Percentiles rank a stretch among this genome's conserved stretches.
These are phyloP conservation scores for Palaemon carinicauda DNA, from an alignment of 1,140 invertebrate genomes.

Conservation along the genomic window DNA sequence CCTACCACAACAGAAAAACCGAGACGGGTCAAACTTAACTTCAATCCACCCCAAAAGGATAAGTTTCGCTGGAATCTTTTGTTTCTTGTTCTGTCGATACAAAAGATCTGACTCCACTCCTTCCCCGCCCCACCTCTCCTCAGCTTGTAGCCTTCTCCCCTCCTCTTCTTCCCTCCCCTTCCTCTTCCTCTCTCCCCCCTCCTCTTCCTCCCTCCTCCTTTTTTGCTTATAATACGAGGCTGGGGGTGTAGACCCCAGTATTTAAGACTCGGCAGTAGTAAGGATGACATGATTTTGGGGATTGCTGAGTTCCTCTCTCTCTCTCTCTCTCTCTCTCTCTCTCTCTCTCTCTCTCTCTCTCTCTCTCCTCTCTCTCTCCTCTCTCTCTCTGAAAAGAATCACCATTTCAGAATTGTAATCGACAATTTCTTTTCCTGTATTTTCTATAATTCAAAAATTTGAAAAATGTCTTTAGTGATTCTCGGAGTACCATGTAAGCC, in stretches of 20 bases:
- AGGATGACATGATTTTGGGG: too few species aligned
- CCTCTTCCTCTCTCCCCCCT: too few species aligned
- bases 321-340: neutral
- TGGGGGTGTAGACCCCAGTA: too few species aligned
- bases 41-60: neutral
- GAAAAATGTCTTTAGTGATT: too few species aligned
- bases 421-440: neutral
- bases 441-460: too few species aligned
- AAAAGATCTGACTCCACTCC: neutral
- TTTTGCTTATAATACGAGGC: too few species aligned
- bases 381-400: neutral
- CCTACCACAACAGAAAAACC: neutral
- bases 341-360: neutral
- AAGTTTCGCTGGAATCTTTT: too few species aligned
- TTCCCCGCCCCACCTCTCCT: neutral
- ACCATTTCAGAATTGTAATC: too few species aligned
- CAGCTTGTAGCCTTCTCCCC: neutral
- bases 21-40: too few species aligned
- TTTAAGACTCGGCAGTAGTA: too few species aligned
- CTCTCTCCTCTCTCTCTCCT: neutral
- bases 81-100: too few species aligned
- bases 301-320: neutral
- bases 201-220: neutral
- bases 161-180: neutral
- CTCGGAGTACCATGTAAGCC: too few species aligned